Percentiles rank a stretch among this genome's conserved stretches.
phyloP scores from a whole-genome alignment of 2,797 vertebrate species.

The Mus minutoides region DNA sequence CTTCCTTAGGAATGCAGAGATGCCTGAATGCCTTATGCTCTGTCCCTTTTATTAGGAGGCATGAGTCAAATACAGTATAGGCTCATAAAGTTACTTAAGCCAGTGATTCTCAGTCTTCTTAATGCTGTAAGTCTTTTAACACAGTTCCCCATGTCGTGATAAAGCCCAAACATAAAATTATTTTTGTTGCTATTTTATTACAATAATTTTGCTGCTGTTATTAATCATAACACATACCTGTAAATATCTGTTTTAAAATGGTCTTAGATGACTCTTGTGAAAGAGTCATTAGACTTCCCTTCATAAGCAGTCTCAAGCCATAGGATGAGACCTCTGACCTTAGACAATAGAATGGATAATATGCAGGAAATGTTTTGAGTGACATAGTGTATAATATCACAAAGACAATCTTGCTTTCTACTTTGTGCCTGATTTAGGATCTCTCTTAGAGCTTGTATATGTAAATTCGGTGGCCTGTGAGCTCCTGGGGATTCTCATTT shows the following conservation, averaged over 20 bases:
- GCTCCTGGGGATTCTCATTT: too few relatives aligned
- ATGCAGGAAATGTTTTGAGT: neutral
- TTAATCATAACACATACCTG: neutral
- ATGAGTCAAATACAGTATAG: neutral
- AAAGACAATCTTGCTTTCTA: too few relatives aligned
- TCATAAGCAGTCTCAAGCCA: neutral
- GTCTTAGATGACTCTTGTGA: neutral
- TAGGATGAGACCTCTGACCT: neutral
- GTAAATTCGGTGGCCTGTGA: too few relatives aligned
- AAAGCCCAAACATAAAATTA: neutral
- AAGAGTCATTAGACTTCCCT: neutral
- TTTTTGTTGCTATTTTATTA: neutral
- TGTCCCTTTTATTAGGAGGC: neutral
- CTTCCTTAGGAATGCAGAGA: neutral
- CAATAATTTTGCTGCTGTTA: neutral
- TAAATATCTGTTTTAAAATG: neutral
- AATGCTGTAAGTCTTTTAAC: neutral
- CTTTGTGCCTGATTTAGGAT: too few relatives aligned
- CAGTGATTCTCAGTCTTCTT: neutral
- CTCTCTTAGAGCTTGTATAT: too few relatives aligned
- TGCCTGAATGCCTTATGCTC: neutral
- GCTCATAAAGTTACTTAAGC: neutral
- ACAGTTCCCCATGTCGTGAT: neutral
- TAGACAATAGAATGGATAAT: neutral
- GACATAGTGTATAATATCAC: neutral